These are phyloP conservation scores for Armadillidium nasatum DNA, from an alignment of 1,140 invertebrate genomes.

Conservation along the genomic window DNA sequence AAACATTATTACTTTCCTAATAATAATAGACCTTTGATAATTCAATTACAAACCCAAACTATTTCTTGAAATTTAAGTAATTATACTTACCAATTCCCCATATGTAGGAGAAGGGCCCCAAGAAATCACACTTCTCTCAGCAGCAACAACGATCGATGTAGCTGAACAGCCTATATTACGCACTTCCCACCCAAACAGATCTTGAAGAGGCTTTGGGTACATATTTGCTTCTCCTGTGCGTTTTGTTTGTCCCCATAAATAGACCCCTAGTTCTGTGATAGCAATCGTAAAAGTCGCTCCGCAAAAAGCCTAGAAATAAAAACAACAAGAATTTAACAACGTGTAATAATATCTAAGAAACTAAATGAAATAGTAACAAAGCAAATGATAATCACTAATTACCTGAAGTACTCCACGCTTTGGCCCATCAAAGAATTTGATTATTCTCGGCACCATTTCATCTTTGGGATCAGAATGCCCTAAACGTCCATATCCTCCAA, in stretches of 20 bases:
- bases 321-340: neutral
- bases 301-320: slow-evolving; percentile 62
- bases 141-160: slow-evolving; percentile 78
- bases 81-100: slow-evolving; percentile 71
- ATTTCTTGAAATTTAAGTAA: no score
- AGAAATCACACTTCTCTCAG: slow-evolving; percentile 81
- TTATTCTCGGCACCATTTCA: slow-evolving; percentile 79
- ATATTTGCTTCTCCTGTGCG: slow-evolving; percentile 89
- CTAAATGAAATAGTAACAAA: neutral
- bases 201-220: slow-evolving; percentile 92
- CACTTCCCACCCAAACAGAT: slow-evolving; percentile 85
- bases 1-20: no score
- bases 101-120: slow-evolving; percentile 89
- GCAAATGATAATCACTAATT: neutral
- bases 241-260: slow-evolving; percentile 86
- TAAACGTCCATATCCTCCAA: slow-evolving; percentile 85
- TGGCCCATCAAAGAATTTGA: slow-evolving; percentile 81
- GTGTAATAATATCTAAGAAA: neutral
- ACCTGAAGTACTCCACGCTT: slow-evolving; percentile 64
- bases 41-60: no score
- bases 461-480: slow-evolving; percentile 88
- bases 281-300: slow-evolving; percentile 76
- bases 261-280: slow-evolving; percentile 73
- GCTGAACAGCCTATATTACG: slow-evolving; percentile 70
- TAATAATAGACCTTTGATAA: no score